Base-by-base conservation (phyloP, 2,797 vertebrate genomes). In the Chrysocyon brachyurus region DNA sequence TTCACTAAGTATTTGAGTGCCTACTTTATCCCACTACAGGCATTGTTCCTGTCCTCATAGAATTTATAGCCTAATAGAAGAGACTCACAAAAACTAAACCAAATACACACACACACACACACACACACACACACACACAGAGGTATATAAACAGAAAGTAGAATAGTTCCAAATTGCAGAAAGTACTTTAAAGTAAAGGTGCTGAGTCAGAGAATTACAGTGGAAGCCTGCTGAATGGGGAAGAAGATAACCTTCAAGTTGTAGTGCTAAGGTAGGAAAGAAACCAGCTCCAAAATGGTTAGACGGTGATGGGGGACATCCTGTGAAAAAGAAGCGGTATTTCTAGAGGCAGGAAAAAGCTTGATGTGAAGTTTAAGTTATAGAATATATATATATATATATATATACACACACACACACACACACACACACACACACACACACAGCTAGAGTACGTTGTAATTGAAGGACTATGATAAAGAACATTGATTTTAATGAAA, bases 401-500 rank as follows among this genome's bases (percentile, higher is more conserved):
- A n/a, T n/a, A n/a, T n/a, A n/a, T n/a, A n/a, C n/a, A n/a, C n/a
- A n/a, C n/a, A 40, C 1, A 40, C 36, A 40, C 36, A 40, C 36
- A 40, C 36, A 40, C 36, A 40, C 40, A 40, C 36, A 5, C 36
- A 40, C 36, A 40, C 36, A 40, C 36, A 5, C 36, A 40, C 40
- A 40, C 0, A 40, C 40, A 40, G 40, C 40, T 40, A 40, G 40
- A 40, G 40, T 40, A 40, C 40, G 1, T 40, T 40, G 6, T 46
- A 63, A 66, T 19, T 40, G 7, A 70, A 83, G 19, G 28, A 24
- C 24, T 49, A 12, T n/a, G 56, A 36, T 87, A 75, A 84, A 52
- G 33, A 85, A 82, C 61, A 26, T 33, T 33, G 56, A 86, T 86
- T 88, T 78, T 59, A 68, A 72, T 94, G 36, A 19, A 84, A 68